Percentiles rank a stretch among this genome's conserved stretches.
These are phyloP conservation scores for Callyntrura sp. DNA, from an alignment of 2,888 invertebrate genomes.

Conservation along the genomic window DNA sequence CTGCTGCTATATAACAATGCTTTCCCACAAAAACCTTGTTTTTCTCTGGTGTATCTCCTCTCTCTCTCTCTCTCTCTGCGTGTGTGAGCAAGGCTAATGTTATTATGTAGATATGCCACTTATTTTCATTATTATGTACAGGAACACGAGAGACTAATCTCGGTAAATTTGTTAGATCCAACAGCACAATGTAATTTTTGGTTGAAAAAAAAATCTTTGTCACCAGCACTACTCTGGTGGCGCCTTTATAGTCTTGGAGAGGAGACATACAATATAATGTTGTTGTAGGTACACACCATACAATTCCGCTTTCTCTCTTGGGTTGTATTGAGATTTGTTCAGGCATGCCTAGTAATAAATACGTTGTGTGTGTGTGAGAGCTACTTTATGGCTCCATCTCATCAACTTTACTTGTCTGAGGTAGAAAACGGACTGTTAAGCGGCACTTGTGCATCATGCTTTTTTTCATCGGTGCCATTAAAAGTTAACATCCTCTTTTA, in stretches of 20 bases:
- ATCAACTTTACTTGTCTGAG: constrained; percentile 48
- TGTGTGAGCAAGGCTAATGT: background rate
- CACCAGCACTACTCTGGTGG: constrained; percentile 9
- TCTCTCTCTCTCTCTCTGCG: background rate
- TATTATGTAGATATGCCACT: constrained; percentile 42
- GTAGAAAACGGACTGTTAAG: constrained; percentile 60
- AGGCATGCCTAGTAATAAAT: constrained; percentile 5
- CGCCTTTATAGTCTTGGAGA: background rate
- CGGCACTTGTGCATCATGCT: constrained; percentile 27
- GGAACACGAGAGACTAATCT: constrained; percentile 44
- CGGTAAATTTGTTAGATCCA: constrained; percentile 31
- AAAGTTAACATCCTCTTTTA: constrained; percentile 42
- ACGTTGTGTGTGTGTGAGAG: constrained; percentile 38
- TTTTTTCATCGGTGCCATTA: constrained; percentile 60
- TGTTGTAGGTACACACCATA: background rate
- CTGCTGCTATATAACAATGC: background rate
- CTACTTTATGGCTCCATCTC: constrained; percentile 41
- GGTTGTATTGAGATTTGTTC: constrained; percentile 32
- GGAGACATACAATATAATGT: no score
- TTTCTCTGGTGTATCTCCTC: no score
- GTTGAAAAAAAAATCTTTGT: constrained; percentile 24
- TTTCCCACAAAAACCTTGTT: background rate
- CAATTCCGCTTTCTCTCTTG: background rate
- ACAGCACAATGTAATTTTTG: constrained; percentile 32
- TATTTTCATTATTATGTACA: constrained; percentile 49